Evolutionary conservation across 1,140 invertebrate genomes (phyloP), one percentile per base, ranked within the genome.

Genomic region (Steinernema khuongi): DNA sequence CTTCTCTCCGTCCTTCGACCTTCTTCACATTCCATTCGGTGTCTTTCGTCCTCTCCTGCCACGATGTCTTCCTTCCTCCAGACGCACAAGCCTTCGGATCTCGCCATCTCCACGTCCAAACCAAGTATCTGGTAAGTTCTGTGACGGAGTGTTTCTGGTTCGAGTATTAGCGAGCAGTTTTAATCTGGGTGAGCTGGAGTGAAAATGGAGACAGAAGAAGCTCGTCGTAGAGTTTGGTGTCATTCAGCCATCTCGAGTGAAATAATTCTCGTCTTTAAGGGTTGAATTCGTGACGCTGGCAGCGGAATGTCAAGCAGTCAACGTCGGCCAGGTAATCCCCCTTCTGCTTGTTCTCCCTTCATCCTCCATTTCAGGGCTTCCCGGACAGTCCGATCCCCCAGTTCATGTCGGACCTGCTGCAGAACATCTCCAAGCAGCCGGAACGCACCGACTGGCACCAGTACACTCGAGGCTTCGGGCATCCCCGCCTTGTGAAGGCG

Each of bases 211-310:
- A n/a, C n/a, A n/a, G n/a, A n/a, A n/a, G n/a, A n/a, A n/a, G 0
- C 71, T 7, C 4, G 4, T 71, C 11, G 31, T 4, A 71, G 1
- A 11, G 26, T 1, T 22, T 1, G n/a, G n/a, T n/a, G n/a, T n/a
- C n/a, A n/a, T n/a, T 33, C 18, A 74, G 28, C 44, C 17, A 7
- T 30, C 0, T 76, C n/a, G 17, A n/a, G 66, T 1, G 7, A n/a
- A 1, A 77, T 67, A 31, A 41, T 17, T 36, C 28, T 41, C 70
- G n/a, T 36, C 50, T 67, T 83, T 88, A 77, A 96, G 94, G 96
- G 93, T 95, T 29, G 95, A 98, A 87, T 97, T 97, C 85, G 93
- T 92, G 74, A 90, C 91, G 74, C 85, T 99, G 50, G 93, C 93
- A 28, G 83, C 90, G 60, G 90, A 97, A 79, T 89, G 93, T 81